These are phyloP conservation scores for Netelia inedita DNA, from an alignment of 2,888 invertebrate genomes.

Conservation along the genomic window DNA sequence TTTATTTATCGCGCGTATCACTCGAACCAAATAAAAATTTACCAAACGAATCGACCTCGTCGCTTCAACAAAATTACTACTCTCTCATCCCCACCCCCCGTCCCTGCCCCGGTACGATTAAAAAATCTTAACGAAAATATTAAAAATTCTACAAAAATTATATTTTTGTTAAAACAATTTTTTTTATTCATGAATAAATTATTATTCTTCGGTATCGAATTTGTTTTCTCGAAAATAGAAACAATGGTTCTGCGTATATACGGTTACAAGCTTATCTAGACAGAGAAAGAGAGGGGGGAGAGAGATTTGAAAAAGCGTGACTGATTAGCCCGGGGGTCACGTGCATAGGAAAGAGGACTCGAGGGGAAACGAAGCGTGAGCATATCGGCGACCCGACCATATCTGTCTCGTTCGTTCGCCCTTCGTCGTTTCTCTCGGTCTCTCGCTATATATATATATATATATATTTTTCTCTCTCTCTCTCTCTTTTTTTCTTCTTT, in stretches of 20 bases:
- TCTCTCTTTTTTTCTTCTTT: slow-evolving; percentile 21
- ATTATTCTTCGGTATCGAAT: not conserved
- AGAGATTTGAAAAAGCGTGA: slow-evolving; percentile 59
- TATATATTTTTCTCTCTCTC: slow-evolving; percentile 8
- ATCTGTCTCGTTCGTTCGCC: slow-evolving; percentile 50
- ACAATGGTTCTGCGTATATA: slow-evolving; percentile 12
- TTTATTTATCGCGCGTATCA: slow-evolving; percentile 27
- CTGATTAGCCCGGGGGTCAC: slow-evolving; percentile 63
- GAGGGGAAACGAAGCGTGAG: slow-evolving; percentile 54
- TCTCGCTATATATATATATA: not conserved
- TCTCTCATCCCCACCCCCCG: too few species aligned
- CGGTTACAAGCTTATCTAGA: slow-evolving; percentile 20
- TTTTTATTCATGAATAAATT: too few species aligned
- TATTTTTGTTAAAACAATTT: too few species aligned
- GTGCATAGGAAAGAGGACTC: slow-evolving; percentile 52
- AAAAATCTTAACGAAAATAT: too few species aligned
- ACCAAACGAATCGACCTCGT: not conserved
- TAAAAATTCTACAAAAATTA: too few species aligned
- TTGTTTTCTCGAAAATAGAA: not conserved
- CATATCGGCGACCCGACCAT: slow-evolving; percentile 19
- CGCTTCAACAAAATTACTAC: too few species aligned
- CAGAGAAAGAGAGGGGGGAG: slow-evolving; percentile 12
- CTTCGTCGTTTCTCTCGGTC: slow-evolving; percentile 26
- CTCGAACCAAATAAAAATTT: slow-evolving; percentile 32
- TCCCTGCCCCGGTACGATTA: too few species aligned